These are phyloP conservation scores for Penaeus indicus DNA, from an alignment of 1,140 invertebrate species.

Conservation along the genomic window DNA sequence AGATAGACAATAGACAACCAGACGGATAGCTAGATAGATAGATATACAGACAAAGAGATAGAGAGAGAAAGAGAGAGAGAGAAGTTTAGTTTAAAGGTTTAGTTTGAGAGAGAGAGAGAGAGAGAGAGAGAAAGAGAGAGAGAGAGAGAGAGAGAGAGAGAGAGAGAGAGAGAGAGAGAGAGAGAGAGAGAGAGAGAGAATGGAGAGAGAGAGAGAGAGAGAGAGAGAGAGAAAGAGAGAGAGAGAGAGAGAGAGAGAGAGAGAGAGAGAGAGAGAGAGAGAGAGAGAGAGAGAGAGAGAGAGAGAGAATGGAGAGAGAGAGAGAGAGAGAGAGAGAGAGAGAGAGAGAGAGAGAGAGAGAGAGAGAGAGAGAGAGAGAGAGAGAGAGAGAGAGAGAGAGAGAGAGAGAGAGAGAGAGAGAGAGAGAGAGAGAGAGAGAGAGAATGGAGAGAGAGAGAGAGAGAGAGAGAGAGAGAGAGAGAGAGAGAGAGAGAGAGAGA, in stretches of 20 bases:
- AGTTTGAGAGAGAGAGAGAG: no score
- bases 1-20: no score
- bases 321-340: no score
- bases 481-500: slow-evolving; percentile 7
- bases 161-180: background rate
- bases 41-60: background rate
- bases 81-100: no score
- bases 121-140: no score
- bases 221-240: background rate
- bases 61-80: background rate
- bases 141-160: background rate
- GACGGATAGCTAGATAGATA: no score
- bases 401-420: slow-evolving; percentile 18
- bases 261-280: no score
- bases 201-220: background rate
- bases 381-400: background rate
- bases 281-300: no score
- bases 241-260: slow-evolving; percentile 2
- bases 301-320: no score
- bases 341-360: no score
- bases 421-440: background rate
- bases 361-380: background rate
- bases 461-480: slow-evolving; percentile 1
- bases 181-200: slow-evolving; percentile 12
- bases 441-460: background rate